phyloP scores from a whole-genome alignment of 2,113 vertebrate species.

The Lamprotornis superbus region DNA sequence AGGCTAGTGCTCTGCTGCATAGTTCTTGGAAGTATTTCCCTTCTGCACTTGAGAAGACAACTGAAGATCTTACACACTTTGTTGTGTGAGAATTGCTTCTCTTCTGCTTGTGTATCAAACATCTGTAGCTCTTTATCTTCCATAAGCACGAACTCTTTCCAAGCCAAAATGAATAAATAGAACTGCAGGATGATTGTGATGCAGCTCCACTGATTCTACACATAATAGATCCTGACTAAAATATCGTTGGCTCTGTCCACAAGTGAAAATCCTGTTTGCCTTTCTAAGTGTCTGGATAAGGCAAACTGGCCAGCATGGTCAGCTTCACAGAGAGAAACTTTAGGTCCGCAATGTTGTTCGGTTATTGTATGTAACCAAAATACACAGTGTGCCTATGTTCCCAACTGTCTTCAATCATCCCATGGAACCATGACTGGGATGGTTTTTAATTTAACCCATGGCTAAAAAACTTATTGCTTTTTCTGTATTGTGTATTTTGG shows the following conservation, averaged over 20 bases:
- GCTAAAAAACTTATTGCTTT: background rate
- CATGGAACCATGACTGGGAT: accelerated
- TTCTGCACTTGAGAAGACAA: background rate
- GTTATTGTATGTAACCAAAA: background rate
- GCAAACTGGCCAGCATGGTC: background rate
- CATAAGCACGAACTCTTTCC: background rate
- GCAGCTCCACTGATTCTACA: accelerated
- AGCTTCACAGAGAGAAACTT: background rate
- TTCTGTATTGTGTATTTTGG: background rate
- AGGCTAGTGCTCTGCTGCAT: background rate
- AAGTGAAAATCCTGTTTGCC: background rate
- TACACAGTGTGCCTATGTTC: background rate
- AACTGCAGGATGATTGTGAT: background rate
- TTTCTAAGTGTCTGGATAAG: background rate
- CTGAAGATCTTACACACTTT: background rate
- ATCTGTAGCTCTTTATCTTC: background rate
- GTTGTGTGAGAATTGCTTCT: background rate
- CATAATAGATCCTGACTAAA: background rate
- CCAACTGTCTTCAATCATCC: background rate
- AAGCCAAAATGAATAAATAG: background rate
- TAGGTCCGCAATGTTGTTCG: background rate
- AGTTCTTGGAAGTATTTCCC: background rate
- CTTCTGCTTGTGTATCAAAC: background rate
- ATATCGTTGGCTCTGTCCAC: background rate
- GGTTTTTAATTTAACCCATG: background rate